Percentiles rank a stretch among this genome's conserved stretches.
phyloP scores from a whole-genome alignment of 2,797 vertebrate genomes.

The Etheostoma perlongum region DNA sequence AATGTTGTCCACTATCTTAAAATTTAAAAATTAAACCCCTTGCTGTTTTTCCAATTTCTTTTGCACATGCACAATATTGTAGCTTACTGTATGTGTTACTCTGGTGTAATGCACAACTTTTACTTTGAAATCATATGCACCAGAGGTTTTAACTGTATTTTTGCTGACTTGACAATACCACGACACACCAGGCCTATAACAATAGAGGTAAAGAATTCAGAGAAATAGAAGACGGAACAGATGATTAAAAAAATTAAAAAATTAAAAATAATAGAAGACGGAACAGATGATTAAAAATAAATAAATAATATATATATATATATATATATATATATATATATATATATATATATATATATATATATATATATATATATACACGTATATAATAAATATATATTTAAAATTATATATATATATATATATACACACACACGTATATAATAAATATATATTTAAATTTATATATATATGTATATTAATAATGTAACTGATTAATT shows the following conservation, averaged over 20 bases:
- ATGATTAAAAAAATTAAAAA: neutral
- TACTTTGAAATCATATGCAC: slow-evolving; percentile 45
- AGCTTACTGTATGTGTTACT: neutral
- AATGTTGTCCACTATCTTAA: neutral
- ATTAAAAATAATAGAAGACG: neutral
- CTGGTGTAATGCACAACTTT: neutral
- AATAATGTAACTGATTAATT: no score
- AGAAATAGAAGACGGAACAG: neutral
- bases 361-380: no score
- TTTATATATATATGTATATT: no score
- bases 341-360: no score
- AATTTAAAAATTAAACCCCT: neutral
- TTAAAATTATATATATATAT: no score
- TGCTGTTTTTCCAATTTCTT: neutral
- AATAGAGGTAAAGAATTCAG: neutral
- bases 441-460: no score
- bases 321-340: neutral
- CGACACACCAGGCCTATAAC: slow-evolving; percentile 2
- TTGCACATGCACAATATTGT: neutral
- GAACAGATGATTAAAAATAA: neutral
- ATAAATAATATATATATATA: no score
- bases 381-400: no score
- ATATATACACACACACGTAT: no score
- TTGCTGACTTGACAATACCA: slow-evolving; percentile 26
- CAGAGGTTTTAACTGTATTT: neutral